Evolutionary conservation across 2,888 invertebrate species (phyloP).

Genomic region (Eristalinus sepulchralis): DNA sequence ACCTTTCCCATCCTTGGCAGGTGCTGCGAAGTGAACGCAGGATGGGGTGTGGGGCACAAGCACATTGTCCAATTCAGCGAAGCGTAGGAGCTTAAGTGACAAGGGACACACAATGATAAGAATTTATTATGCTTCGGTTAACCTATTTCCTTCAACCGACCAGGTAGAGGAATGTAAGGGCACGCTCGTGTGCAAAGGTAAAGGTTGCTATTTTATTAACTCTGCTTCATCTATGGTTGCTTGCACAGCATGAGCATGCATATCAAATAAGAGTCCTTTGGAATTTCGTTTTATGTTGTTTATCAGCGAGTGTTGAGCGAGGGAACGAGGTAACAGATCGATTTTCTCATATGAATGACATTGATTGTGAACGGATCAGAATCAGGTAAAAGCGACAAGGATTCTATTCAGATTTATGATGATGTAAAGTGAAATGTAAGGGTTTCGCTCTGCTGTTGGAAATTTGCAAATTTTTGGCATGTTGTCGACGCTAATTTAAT

Average conservation of each 20-base stretch:
- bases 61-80: constrained; percentile 60
- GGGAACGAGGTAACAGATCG: constrained; percentile 41
- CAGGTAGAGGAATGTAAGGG: constrained; percentile 52
- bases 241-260: constrained; percentile 16
- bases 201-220: constrained; percentile 63
- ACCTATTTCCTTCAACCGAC: constrained; percentile 54
- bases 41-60: constrained; percentile 6
- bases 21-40: neutral
- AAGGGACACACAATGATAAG: constrained; percentile 63
- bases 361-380: constrained; percentile 37
- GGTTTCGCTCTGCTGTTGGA: neutral
- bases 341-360: constrained; percentile 47
- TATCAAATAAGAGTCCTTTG: constrained; percentile 27
- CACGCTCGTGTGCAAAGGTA: constrained; percentile 32
- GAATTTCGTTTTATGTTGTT: constrained; percentile 9
- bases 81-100: constrained; percentile 62
- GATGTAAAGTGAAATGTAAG: neutral
- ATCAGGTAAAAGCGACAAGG: neutral
- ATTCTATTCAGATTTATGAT: neutral
- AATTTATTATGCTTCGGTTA: constrained; percentile 68
- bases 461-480: too few relatives aligned
- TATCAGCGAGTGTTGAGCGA: neutral
- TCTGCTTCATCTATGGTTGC: constrained; percentile 43
- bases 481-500: too few relatives aligned
- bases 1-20: neutral